Percentiles rank a stretch among this genome's conserved stretches.
Conservation (phyloP, 1,140 invertebrate genomes). For the Drosophila littoralis region DNA sequence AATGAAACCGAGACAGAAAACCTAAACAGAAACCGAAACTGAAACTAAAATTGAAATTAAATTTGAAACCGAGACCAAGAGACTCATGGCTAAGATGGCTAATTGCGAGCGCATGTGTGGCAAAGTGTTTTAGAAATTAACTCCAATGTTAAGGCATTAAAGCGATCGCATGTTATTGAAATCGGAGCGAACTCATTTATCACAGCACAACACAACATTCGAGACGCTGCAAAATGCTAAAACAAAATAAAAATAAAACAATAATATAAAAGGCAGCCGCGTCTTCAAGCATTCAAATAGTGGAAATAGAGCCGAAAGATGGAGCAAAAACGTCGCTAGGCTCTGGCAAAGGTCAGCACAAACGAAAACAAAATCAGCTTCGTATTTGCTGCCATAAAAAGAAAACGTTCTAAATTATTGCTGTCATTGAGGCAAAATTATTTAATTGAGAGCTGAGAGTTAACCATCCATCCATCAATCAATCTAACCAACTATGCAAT, state of each 20-base stretch:
- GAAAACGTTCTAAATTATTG: constrained; percentile 53
- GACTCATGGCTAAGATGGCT: constrained; percentile 73
- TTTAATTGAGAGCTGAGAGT: constrained; percentile 34
- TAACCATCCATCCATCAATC: constrained; percentile 13
- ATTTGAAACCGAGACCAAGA: constrained; percentile 17
- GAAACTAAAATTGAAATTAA: constrained; percentile 31
- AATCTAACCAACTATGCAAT: constrained; percentile 2
- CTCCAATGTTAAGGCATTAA: constrained; percentile 67
- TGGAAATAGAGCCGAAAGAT: constrained; percentile 9
- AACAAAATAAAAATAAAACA: background rate
- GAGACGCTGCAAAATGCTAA: constrained; percentile 15
- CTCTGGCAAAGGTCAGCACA: constrained; percentile 23
- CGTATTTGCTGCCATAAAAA: constrained; percentile 32
- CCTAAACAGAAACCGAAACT: constrained; percentile 26
- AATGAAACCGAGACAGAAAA: constrained; percentile 22
- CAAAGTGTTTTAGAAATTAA: constrained; percentile 60
- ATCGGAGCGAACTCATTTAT: constrained; percentile 75
- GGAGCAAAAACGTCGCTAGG: constrained; percentile 27
- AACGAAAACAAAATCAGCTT: constrained; percentile 13
- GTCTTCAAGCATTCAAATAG: constrained; percentile 11
- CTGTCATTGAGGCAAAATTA: constrained; percentile 54
- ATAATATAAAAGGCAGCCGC: constrained; percentile 10
- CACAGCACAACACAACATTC: constrained; percentile 38
- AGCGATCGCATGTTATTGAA: constrained; percentile 65
- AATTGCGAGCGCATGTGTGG: constrained; percentile 68